Evolutionary conservation across 2,888 invertebrate genomes (phyloP).

Genomic region (Brachyptera putata): DNA sequence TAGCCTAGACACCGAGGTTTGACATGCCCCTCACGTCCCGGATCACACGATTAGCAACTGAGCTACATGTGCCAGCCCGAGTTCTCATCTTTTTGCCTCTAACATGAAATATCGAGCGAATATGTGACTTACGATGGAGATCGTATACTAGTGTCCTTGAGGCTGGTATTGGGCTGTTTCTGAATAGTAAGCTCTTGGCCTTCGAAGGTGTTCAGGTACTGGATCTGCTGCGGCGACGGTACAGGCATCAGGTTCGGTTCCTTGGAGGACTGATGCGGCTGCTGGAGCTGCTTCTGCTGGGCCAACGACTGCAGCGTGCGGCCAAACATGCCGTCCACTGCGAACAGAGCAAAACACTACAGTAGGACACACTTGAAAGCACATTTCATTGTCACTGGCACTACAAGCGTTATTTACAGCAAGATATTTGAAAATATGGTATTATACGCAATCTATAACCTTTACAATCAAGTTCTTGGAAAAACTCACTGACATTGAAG

Average conservation of each 20-base stretch:
- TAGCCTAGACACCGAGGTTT: too few species aligned
- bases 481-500: too few species aligned
- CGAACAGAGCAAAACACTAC: conserved; percentile 20
- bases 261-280: conserved; percentile 50
- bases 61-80: too few species aligned
- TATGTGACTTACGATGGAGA: conserved; percentile 66
- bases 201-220: conserved; percentile 92
- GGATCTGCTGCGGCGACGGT: conserved; percentile 93
- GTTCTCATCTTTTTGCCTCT: too few species aligned
- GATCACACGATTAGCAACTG: too few species aligned
- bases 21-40: too few species aligned
- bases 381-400: too few species aligned
- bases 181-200: conserved; percentile 95
- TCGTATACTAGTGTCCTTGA: conserved; percentile 66
- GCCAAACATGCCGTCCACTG: conserved; percentile 60
- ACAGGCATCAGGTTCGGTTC: conserved; percentile 93
- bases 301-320: conserved; percentile 59
- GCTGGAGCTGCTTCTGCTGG: conserved; percentile 52
- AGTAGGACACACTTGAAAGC: conserved; percentile 3
- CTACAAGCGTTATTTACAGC: too few species aligned
- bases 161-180: conserved; percentile 88
- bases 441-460: too few species aligned
- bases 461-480: too few species aligned
- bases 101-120: too few species aligned
- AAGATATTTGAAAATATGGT: too few species aligned